Conservation (phyloP, 2,888 invertebrate genomes). For the Napeogenes sylphis region DNA sequence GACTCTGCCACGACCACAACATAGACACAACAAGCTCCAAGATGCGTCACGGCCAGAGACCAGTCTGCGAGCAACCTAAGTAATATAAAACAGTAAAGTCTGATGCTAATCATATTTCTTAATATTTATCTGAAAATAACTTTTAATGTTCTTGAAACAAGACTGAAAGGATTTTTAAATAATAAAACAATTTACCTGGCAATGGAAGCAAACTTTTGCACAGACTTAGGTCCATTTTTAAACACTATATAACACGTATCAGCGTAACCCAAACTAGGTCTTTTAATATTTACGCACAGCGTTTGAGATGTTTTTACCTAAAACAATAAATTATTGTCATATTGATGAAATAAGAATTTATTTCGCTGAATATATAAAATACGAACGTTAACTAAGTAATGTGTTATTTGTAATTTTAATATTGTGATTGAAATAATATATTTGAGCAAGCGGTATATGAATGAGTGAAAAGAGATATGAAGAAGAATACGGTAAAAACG, state of each 20-base stretch:
- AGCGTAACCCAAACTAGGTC: conserved; percentile 86
- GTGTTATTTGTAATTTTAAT: no score
- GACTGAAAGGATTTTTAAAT: no score
- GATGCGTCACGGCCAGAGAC: conserved; percentile 82
- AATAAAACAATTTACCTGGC: conserved; percentile 75
- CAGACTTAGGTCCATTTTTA: conserved; percentile 82
- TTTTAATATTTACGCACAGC: conserved; percentile 81
- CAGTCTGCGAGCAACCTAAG: conserved; percentile 82
- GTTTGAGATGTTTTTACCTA: conserved; percentile 87
- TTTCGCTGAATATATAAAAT: no score
- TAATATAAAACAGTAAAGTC: neutral
- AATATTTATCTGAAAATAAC: no score
- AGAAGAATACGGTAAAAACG: no score
- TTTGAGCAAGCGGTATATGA: no score
- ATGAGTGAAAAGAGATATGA: no score
- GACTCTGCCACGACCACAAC: conserved; percentile 85
- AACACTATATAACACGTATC: conserved; percentile 91
- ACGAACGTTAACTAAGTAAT: no score
- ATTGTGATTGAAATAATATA: no score
- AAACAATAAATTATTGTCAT: conserved; percentile 34
- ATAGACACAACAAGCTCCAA: conserved; percentile 85
- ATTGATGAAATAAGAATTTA: no score
- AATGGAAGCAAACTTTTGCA: conserved; percentile 79
- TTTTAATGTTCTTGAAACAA: no score
- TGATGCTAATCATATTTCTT: no score